These are phyloP conservation scores for Parus major DNA, from an alignment of 2,113 vertebrate genomes.

Conservation along the genomic window DNA sequence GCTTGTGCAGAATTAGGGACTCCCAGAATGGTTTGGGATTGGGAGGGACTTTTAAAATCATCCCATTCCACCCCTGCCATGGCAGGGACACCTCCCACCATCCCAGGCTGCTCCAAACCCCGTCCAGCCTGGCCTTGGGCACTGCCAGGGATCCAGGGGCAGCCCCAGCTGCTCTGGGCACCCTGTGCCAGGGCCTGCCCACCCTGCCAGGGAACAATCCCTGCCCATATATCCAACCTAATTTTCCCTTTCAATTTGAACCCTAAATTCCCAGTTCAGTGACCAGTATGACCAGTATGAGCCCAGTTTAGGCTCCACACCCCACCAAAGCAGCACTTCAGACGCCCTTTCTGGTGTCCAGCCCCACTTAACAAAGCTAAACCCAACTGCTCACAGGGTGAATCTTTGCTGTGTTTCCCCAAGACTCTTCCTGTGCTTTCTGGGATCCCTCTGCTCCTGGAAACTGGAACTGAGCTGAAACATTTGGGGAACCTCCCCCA, in stretches of 20 bases:
- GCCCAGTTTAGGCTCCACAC: not conserved
- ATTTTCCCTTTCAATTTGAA: not conserved
- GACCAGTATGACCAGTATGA: not conserved
- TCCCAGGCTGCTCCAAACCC: not conserved
- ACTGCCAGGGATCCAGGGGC: not conserved
- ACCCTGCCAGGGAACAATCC: rapidly evolving
- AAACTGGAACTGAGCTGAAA: not conserved
- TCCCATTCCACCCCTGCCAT: not conserved
- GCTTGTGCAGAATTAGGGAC: not conserved
- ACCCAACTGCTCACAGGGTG: rapidly evolving
- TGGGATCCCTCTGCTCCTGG: not conserved
- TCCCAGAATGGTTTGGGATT: not conserved
- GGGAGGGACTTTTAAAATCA: not conserved
- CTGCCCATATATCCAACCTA: too few relatives aligned
- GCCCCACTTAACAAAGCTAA: not conserved
- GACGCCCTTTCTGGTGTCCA: not conserved
- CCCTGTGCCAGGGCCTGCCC: not conserved
- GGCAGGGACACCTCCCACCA: not conserved
- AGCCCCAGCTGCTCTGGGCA: not conserved
- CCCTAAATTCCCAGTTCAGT: not conserved
- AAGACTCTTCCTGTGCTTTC: not conserved
- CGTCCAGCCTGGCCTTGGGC: not conserved
- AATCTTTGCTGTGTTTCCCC: rapidly evolving
- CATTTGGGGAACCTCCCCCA: not conserved
- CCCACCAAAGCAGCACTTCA: not conserved